Evolutionary conservation across 2,888 invertebrate genomes (phyloP).

Genomic region (Drosophila hamatofila): DNA sequence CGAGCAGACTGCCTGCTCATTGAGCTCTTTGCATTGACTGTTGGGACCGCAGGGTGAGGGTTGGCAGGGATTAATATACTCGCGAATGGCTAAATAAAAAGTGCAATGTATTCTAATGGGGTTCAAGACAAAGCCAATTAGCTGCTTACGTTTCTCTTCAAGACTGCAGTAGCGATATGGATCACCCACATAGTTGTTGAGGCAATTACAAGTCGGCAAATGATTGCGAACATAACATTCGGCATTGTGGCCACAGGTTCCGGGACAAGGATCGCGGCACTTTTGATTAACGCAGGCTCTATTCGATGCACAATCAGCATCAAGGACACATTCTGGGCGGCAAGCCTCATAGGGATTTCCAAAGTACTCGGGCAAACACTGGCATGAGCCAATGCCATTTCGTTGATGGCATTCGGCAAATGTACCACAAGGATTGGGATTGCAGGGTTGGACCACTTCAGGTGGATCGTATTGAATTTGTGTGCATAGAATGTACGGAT

Average conservation of each 20-base stretch:
- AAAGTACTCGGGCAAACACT: conserved; percentile 89
- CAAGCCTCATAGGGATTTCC: conserved; percentile 93
- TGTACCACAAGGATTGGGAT: conserved; percentile 92
- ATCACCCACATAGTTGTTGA: conserved; percentile 90
- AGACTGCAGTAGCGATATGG: conserved; percentile 89
- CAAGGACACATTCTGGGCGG: conserved; percentile 90
- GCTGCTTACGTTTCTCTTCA: conserved; percentile 86
- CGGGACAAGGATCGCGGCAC: conserved; percentile 92
- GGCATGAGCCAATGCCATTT: conserved; percentile 89
- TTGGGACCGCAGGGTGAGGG: conserved; percentile 92
- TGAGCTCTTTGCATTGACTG: conserved; percentile 90
- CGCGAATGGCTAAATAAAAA: conserved; percentile 57
- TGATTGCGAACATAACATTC: conserved; percentile 91
- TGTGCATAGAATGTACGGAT: conserved; percentile 86
- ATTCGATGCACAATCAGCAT: conserved; percentile 90
- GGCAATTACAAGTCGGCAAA: conserved; percentile 89
- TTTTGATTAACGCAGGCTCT: conserved; percentile 90
- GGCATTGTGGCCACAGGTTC: conserved; percentile 91
- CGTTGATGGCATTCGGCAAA: conserved; percentile 90
- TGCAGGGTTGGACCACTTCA: conserved; percentile 87
- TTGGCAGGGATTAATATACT: conserved; percentile 83
- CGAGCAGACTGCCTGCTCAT: conserved; percentile 89
- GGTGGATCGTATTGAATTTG: conserved; percentile 85
- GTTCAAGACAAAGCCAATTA: too few species aligned
- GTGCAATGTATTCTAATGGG: conserved; percentile 8